phyloP scores from a whole-genome alignment of 2,888 invertebrate species.

The Caenorhabditis sinica region DNA sequence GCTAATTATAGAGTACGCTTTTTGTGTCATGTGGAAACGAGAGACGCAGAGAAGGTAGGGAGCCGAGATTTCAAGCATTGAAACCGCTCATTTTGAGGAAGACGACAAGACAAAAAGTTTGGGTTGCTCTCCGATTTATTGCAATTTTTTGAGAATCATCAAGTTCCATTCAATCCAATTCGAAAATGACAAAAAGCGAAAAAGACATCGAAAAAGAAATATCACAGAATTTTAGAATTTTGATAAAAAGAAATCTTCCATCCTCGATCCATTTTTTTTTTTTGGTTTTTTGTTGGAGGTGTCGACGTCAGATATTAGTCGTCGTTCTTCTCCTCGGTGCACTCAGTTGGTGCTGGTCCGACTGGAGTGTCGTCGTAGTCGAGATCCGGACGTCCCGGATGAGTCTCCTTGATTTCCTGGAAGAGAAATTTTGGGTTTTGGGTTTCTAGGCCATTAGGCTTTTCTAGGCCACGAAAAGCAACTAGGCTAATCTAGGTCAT shows the following conservation, averaged over 20 bases:
- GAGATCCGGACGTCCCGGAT: conserved; percentile 76
- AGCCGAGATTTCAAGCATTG: background rate
- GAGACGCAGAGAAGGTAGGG: background rate
- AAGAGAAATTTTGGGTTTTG: background rate
- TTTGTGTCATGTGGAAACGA: background rate
- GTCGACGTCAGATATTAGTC: conserved; percentile 9
- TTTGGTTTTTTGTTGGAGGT: conserved; percentile 31
- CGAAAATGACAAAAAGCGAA: too few relatives aligned
- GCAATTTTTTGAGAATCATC: conserved; percentile 20
- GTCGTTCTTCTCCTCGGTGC: conserved; percentile 44
- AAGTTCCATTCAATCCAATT: conserved; percentile 51
- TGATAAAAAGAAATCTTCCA: conserved; percentile 15
- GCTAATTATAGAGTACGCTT: conserved; percentile 11
- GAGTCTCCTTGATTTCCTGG: conserved; percentile 73
- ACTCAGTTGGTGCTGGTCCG: conserved; percentile 74
- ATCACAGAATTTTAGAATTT: conserved; percentile 33
- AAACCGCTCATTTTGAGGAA: background rate
- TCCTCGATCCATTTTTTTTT: conserved; percentile 42
- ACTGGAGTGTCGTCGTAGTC: conserved; percentile 80
- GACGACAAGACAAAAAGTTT: background rate
- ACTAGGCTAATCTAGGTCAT: background rate
- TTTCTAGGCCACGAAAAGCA: too few relatives aligned
- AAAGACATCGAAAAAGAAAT: background rate
- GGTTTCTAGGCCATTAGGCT: background rate
- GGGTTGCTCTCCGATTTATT: conserved; percentile 26